Evolutionary conservation across 1,140 invertebrate species (phyloP).

Genomic region (Aplysia californica): DNA sequence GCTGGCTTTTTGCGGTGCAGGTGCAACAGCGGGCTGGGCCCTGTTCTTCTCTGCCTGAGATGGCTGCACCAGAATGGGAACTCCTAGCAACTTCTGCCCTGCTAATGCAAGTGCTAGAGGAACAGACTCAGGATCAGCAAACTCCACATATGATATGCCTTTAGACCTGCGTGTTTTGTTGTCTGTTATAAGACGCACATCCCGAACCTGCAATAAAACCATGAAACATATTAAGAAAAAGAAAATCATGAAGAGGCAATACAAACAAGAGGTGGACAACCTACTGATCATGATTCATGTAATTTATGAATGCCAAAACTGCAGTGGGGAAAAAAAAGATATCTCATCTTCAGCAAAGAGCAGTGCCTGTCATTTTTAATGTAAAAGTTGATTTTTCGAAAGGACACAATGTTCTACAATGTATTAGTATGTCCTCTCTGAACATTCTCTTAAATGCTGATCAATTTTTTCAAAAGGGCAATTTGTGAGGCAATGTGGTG

Average conservation of each 20-base stretch:
- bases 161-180: conserved; percentile 99
- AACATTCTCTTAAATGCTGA: too few species aligned
- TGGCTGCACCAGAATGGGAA: conserved; percentile 98
- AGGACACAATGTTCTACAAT: too few species aligned
- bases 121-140: conserved; percentile 97
- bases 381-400: too few species aligned
- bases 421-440: too few species aligned
- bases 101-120: conserved; percentile 95
- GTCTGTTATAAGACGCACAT: conserved; percentile 98
- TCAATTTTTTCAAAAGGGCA: too few species aligned
- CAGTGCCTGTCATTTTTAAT: too few species aligned
- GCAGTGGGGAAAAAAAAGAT: too few species aligned
- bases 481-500: too few species aligned
- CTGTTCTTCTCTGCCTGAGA: conserved; percentile 99
- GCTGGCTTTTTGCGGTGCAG: conserved; percentile 43
- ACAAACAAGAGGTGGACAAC: not conserved
- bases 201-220: conserved; percentile 74
- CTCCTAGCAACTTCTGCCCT: conserved; percentile 95
- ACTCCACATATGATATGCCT: conserved; percentile 99
- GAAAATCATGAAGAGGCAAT: not conserved
- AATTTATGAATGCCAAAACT: too few species aligned
- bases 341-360: too few species aligned
- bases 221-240: conserved; percentile 7
- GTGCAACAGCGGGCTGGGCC: conserved; percentile 73
- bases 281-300: too few species aligned